These are phyloP conservation scores for Phylloscopus trochilus DNA, from an alignment of 2,113 vertebrate genomes.

Conservation along the genomic window DNA sequence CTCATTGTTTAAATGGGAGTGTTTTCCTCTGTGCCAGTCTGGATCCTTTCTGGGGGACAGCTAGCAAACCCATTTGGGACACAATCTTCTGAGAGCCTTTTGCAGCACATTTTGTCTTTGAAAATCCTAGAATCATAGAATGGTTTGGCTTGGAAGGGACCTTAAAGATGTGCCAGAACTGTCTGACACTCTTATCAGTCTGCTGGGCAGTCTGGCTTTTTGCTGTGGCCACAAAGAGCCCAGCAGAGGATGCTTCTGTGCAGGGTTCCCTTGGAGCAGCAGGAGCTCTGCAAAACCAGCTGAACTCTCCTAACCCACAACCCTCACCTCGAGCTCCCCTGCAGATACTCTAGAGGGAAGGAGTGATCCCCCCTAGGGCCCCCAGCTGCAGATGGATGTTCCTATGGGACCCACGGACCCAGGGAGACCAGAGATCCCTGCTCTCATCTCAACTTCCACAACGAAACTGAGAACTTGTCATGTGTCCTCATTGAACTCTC, in stretches of 20 bases:
- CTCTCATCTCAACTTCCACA: background rate
- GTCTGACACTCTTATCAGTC: background rate
- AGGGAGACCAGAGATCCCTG: background rate
- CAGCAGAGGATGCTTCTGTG: background rate
- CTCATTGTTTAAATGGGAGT: background rate
- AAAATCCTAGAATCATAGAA: background rate
- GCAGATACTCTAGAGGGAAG: background rate
- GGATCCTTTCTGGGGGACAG: background rate
- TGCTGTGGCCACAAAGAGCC: background rate
- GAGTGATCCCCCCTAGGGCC: accelerated
- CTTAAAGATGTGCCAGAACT: background rate
- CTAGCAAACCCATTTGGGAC: background rate
- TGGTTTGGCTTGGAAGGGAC: background rate
- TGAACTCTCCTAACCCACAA: background rate
- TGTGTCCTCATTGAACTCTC: background rate
- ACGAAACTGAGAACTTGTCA: background rate
- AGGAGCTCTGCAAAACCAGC: background rate
- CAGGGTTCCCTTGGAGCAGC: background rate
- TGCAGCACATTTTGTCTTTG: background rate
- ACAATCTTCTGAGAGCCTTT: background rate
- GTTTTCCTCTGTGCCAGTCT: background rate
- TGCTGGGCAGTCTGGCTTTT: background rate
- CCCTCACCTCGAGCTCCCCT: accelerated
- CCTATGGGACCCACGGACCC: background rate
- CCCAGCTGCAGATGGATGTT: background rate